phyloP scores from a whole-genome alignment of 1,140 invertebrate genomes.

The Proctacanthus coquilletti region DNA sequence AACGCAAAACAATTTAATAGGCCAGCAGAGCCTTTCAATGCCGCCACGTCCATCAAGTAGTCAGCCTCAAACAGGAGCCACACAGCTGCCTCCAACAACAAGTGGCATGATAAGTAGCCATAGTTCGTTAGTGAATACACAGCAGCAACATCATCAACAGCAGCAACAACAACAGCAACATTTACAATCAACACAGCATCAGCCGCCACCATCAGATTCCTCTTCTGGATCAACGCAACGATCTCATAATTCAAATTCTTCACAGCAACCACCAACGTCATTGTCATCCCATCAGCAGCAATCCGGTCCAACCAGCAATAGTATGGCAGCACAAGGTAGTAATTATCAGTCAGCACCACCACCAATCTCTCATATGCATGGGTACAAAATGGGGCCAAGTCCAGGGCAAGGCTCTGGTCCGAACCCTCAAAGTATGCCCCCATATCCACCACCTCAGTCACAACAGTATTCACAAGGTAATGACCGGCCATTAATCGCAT shows the following conservation, averaged over 20 bases:
- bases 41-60: conserved; percentile 79
- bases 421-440: conserved; percentile 32
- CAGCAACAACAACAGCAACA: conserved; percentile 25
- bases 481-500: conserved; percentile 2
- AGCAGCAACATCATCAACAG: conserved; percentile 12
- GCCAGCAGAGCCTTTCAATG: conserved; percentile 82
- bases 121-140: conserved; percentile 3
- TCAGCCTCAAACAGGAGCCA: conserved; percentile 59
- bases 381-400: conserved; percentile 22
- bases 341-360: conserved; percentile 31
- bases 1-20: conserved; percentile 36
- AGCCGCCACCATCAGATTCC: conserved; percentile 20
- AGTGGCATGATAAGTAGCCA: conserved; percentile 23
- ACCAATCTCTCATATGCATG: conserved; percentile 21
- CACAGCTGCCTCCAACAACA: conserved; percentile 56
- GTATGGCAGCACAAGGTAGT: conserved; percentile 31
- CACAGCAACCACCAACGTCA: conserved; percentile 15
- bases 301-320: conserved; percentile 33
- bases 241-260: conserved; percentile 32
- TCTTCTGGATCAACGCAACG: conserved; percentile 37
- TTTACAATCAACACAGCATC: not conserved
- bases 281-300: conserved; percentile 38
- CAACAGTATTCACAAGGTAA: conserved; percentile 39
- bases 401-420: conserved; percentile 18
- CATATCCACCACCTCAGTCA: conserved; percentile 37